Base-by-base conservation (phyloP, 2,888 invertebrate genomes). In the Taphrorychus bicolor region DNA sequence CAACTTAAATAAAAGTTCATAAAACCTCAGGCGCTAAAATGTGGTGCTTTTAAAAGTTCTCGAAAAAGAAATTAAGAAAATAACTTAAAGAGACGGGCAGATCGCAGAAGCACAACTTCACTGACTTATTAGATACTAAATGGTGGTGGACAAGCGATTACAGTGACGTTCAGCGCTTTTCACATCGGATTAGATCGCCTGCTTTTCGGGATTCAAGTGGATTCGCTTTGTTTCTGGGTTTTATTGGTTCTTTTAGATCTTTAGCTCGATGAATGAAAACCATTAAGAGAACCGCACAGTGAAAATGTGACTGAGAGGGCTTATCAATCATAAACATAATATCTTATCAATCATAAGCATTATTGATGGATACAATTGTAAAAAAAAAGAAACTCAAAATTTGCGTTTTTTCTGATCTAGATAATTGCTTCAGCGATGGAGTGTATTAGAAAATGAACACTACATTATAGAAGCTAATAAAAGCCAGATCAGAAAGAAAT, bases 91-190 rank as follows among this genome's bases (percentile, higher is more conserved):
- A 64, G 68, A 67, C 71, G 61, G 66, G 71, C 72, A 23, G 32
- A 64, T 52, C 51, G 59, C 24, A 57, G 59, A 53, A 67, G 59
- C 58, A 24, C 45, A 66, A 66, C 66, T 66, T 52, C 48, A 59
- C 69, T 81, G 80, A 81, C 79, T 80, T 81, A 81, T 81, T 81
- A 79, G 76, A 78, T 67, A 71, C 74, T 74, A 76, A 80, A 81
- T 77, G 75, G 73, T 73, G 75, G 77, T 77, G 78, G 81, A 81
- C 81, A 81, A 78, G 80, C 78, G 80, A 81, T 81, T 81, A 81
- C 79, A 73, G 74, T 71, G 71, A 72, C 76, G 78, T 80, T 81
- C 81, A 80, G 71, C 80, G 74, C 77, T 76, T 76, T 76, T 78
- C 79, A 74, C 70, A 69, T 73, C 69, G 76, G 78, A 80, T 80